Evolutionary conservation across 2,888 invertebrate genomes (phyloP).

Genomic region (Clivina fossor): DNA sequence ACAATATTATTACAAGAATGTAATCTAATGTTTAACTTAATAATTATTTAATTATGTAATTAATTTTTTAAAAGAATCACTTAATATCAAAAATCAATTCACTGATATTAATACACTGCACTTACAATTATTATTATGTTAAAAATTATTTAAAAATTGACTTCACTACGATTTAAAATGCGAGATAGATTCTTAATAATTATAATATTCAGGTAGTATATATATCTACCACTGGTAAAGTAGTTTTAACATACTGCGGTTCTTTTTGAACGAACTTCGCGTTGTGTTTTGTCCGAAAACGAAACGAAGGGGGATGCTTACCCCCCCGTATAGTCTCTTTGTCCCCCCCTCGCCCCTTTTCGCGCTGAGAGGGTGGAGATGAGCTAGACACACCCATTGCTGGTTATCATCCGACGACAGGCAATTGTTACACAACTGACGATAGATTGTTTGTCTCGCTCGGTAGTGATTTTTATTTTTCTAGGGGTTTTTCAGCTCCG

Average conservation of each 20-base stretch:
- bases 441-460: too few species aligned
- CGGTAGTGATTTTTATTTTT: too few species aligned
- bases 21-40: too few species aligned
- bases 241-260: conserved; percentile 30
- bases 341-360: background rate
- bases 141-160: too few species aligned
- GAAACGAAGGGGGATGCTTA: background rate
- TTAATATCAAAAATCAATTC: background rate
- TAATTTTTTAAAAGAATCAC: too few species aligned
- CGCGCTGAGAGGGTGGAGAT: conserved; percentile 18
- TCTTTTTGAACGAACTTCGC: background rate
- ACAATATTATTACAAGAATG: too few species aligned
- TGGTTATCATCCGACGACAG: conserved; percentile 1
- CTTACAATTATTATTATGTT: background rate
- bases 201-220: conserved; percentile 5
- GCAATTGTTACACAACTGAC: too few species aligned
- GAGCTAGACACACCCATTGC: conserved; percentile 26
- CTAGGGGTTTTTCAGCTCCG: too few species aligned
- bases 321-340: too few species aligned
- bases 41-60: too few species aligned
- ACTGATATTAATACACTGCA: background rate
- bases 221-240: conserved; percentile 16
- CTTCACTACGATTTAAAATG: background rate
- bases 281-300: background rate
- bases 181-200: background rate